phyloP scores from a whole-genome alignment of 2,888 invertebrate species.

The Meteorus colon region DNA sequence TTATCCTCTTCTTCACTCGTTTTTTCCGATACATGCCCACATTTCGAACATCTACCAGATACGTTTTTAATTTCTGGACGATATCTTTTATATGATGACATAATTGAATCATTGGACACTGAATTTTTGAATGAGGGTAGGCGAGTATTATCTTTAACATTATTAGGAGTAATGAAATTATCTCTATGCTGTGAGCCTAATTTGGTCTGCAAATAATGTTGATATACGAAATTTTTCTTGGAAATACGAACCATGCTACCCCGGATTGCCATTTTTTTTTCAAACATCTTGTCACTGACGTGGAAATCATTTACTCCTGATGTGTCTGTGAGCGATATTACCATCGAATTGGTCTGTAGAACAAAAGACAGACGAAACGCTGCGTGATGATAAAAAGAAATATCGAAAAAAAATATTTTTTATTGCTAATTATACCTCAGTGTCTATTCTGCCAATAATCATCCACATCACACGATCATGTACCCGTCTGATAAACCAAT shows the following conservation, averaged over 20 bases:
- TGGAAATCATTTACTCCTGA: conserved; percentile 59
- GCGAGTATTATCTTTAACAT: neutral
- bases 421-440: conserved; percentile 53
- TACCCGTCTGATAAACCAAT: conserved; percentile 53
- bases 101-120: neutral
- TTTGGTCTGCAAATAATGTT: conserved; percentile 43
- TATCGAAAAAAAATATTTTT: neutral
- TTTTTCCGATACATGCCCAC: neutral
- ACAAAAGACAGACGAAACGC: conserved; percentile 8
- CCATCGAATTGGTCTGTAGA: conserved; percentile 64
- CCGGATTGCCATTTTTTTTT: conserved; percentile 56
- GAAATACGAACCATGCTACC: conserved; percentile 68
- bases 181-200: neutral
- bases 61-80: neutral
- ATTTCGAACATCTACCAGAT: neutral
- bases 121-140: neutral
- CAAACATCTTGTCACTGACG: conserved; percentile 65
- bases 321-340: conserved; percentile 62
- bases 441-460: conserved; percentile 52
- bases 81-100: neutral
- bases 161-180: neutral
- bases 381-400: neutral
- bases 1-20: neutral
- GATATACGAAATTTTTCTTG: conserved; percentile 56
- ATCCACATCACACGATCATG: conserved; percentile 56